These are phyloP conservation scores for Perdita meconis DNA, from an alignment of 2,888 invertebrate genomes.

Conservation along the genomic window DNA sequence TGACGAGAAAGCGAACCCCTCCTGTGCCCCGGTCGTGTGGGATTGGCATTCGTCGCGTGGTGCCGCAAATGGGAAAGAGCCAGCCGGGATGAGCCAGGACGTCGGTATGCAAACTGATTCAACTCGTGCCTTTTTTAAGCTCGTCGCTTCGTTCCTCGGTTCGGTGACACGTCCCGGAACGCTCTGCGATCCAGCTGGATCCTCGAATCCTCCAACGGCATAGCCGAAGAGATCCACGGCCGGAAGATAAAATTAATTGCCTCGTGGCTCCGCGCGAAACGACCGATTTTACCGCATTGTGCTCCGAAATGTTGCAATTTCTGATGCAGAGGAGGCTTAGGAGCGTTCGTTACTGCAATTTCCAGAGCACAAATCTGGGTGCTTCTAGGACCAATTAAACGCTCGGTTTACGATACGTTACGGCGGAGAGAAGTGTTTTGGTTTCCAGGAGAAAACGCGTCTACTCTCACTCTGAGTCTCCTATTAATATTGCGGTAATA, in stretches of 20 bases:
- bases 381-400: slow-evolving; percentile 1
- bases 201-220: neutral
- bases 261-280: too few species aligned
- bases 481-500: slow-evolving; percentile 19
- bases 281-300: too few species aligned
- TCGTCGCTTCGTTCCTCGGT: neutral
- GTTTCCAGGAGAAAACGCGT: slow-evolving; percentile 14
- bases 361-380: too few species aligned
- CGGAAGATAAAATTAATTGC: too few species aligned
- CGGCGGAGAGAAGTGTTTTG: neutral
- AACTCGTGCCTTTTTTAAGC: slow-evolving; percentile 10
- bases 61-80: slow-evolving; percentile 57
- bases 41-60: slow-evolving; percentile 68
- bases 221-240: neutral
- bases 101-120: slow-evolving; percentile 70
- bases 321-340: too few species aligned
- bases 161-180: neutral
- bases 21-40: slow-evolving; percentile 53
- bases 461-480: slow-evolving; percentile 14
- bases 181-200: neutral
- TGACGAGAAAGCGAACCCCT: slow-evolving; percentile 65
- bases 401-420: slow-evolving; percentile 7
- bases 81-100: slow-evolving; percentile 62
- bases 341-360: too few species aligned
- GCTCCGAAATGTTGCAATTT: too few species aligned